These are phyloP conservation scores for Myathropa florea DNA, from an alignment of 2,888 invertebrate species.

Conservation along the genomic window DNA sequence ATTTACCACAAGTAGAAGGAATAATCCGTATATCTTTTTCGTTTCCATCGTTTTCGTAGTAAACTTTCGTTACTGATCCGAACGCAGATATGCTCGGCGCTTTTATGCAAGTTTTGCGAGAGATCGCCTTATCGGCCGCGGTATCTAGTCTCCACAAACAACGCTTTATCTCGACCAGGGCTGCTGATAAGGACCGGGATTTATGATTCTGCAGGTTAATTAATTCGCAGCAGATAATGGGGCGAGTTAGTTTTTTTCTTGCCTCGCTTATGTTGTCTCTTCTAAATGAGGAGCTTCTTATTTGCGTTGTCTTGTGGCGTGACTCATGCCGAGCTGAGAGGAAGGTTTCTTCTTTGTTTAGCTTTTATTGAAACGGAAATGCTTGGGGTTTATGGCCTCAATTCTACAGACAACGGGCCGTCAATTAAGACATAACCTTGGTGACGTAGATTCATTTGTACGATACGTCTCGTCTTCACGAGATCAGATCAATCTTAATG, in stretches of 20 bases:
- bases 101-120: slow-evolving; percentile 76
- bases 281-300: neutral
- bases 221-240: slow-evolving; percentile 48
- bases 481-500: no score
- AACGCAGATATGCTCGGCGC: slow-evolving; percentile 44
- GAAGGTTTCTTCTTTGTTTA: neutral
- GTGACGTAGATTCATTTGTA: neutral
- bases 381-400: slow-evolving; percentile 14
- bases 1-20: slow-evolving; percentile 79
- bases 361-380: slow-evolving; percentile 19
- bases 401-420: slow-evolving; percentile 28
- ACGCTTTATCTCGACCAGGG: slow-evolving; percentile 27
- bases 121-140: slow-evolving; percentile 30
- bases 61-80: slow-evolving; percentile 78
- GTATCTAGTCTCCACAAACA: slow-evolving; percentile 53
- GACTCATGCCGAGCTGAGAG: slow-evolving; percentile 13
- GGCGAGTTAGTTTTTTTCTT: slow-evolving; percentile 17
- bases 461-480: no score
- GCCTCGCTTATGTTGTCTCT: neutral
- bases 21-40: slow-evolving; percentile 77
- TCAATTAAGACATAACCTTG: slow-evolving; percentile 3
- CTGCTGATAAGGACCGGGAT: slow-evolving; percentile 54
- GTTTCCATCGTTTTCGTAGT: slow-evolving; percentile 79
- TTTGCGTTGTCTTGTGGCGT: neutral
- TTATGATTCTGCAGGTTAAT: slow-evolving; percentile 63